Conservation (phyloP, 2,113 vertebrate species). For the Balaeniceps rex region DNA sequence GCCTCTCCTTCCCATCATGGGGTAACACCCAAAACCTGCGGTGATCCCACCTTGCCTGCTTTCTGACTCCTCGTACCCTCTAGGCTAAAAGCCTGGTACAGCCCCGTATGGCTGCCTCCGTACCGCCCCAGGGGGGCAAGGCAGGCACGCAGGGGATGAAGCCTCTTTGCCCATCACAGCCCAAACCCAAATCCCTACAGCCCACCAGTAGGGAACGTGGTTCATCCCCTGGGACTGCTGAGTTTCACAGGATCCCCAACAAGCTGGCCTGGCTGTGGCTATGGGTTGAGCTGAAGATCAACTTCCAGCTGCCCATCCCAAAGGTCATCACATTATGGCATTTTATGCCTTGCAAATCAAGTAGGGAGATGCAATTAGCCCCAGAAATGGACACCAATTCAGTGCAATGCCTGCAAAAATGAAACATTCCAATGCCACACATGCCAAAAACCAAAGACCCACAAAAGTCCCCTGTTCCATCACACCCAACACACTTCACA, state of each 20-base stretch:
- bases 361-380: background rate
- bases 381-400: background rate
- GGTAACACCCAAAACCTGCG: background rate
- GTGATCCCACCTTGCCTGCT: background rate
- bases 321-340: background rate
- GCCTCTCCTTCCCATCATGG: background rate
- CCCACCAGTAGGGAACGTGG: background rate
- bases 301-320: background rate
- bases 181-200: background rate
- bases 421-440: accelerated
- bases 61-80: background rate
- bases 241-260: background rate
- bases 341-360: background rate
- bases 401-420: background rate
- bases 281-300: background rate
- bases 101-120: accelerated
- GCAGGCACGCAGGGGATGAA: background rate
- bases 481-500: background rate
- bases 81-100: background rate
- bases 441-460: background rate
- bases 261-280: background rate
- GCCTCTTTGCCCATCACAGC: background rate
- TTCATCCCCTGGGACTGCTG: background rate
- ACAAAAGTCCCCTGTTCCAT: background rate
- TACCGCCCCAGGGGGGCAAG: background rate